Evolutionary conservation across 2,888 invertebrate species (phyloP), one percentile per base, ranked within the genome.

Genomic region (Epinotia bilunana): DNA sequence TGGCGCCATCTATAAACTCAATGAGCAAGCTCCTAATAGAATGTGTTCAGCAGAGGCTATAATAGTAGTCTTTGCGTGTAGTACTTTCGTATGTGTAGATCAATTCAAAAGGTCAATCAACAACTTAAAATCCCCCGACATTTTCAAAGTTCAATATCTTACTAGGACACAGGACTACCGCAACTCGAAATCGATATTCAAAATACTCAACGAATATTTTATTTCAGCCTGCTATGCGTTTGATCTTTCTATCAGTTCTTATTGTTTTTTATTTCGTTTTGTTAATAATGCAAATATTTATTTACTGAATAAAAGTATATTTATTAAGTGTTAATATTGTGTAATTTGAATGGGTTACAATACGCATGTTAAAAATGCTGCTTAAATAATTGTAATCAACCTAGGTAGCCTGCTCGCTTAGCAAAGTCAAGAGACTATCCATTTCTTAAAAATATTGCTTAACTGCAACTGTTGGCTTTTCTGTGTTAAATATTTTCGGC

Each of bases 271-370:
- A 23, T n/a, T 9, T 33, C 3, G 11, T 53, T 33, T 53, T 55
- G 4, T 33, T 65, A n/a, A n/a, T 53, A 20, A 20, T 57, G 18
- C 57, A 68, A 68, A 68, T 57, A 68, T 57, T 39, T 39, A 20
- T 39, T 57, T 68, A 33, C 18, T 18, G 12, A 67, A 0, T n/a
- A 55, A 20, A 20, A 28, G 23, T 53, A 53, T 65, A 67, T 43
- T 68, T 39, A 49, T 57, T 67, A 43, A n/a, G 33, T 12, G 55
- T 67, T 55, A 18, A 33, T 67, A 55, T 67, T 39, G 39, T 67
- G n/a, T 18, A 57, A 33, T 57, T 57, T 55, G 18, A 33, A 57
- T 67, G n/a, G 18, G 0, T 20, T 67, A 67, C 53, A 33, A n/a
- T n/a, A n/a, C 13, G 39, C 12, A 12, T n/a, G 6, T 18, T 13